Conservation (phyloP, 2,888 invertebrate genomes). For the Ellobium chinense region DNA sequence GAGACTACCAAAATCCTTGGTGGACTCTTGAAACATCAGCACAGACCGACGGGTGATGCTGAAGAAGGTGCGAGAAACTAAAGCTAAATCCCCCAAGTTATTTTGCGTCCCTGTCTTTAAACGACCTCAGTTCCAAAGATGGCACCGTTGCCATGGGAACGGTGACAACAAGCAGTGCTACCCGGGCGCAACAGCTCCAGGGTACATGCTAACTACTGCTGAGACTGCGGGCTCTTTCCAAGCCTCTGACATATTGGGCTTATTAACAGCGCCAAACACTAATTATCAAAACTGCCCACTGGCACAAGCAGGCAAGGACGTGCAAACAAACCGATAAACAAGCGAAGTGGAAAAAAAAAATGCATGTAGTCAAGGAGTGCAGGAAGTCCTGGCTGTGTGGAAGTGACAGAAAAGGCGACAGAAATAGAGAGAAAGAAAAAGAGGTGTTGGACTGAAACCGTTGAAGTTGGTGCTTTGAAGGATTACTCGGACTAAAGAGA, state of each 20-base stretch:
- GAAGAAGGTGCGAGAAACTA: not conserved
- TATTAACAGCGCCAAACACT: not conserved
- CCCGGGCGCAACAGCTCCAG: not conserved
- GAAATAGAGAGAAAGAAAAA: no score
- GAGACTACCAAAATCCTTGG: no score
- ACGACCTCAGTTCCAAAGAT: not conserved
- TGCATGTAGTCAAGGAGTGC: no score
- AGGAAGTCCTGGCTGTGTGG: not conserved
- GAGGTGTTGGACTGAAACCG: no score
- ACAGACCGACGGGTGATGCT: not conserved
- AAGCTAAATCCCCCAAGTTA: not conserved
- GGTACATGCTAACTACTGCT: conserved; percentile 14
- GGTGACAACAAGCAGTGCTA: not conserved
- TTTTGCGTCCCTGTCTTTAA: not conserved
- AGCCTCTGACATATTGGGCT: not conserved
- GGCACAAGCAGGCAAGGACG: not conserved
- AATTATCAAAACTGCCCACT: not conserved
- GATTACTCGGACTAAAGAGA: no score
- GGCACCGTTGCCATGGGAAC: conserved; percentile 14
- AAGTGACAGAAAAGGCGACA: conserved; percentile 20
- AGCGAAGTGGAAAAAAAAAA: no score
- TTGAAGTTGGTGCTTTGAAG: no score
- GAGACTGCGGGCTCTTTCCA: not conserved
- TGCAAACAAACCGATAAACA: no score
- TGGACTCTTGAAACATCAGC: no score